Conservation (phyloP, 2,888 invertebrate species). For the Druceiella hillmani region DNA sequence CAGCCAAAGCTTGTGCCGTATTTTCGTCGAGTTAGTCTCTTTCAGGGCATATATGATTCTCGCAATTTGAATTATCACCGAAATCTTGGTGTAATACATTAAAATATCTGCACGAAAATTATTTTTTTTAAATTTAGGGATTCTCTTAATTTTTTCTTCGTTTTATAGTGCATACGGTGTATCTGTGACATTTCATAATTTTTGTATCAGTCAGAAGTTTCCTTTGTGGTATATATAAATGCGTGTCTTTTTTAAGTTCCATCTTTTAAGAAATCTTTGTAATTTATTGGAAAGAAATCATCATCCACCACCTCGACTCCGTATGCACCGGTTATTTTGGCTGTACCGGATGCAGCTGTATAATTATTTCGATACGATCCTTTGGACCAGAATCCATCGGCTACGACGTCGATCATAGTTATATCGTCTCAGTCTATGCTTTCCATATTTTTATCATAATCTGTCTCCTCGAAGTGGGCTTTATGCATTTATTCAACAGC, state of each 20-base stretch:
- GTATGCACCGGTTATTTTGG: slow-evolving; percentile 6
- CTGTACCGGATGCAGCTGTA: slow-evolving; percentile 8
- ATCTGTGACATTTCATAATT: too few species aligned
- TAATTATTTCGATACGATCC: slow-evolving; percentile 7
- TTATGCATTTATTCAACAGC: slow-evolving; percentile 6
- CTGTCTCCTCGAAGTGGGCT: slow-evolving; percentile 1
- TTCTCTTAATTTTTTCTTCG: slow-evolving; percentile 3
- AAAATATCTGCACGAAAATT: too few species aligned
- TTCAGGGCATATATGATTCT: slow-evolving; percentile 11
- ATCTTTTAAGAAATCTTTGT: too few species aligned
- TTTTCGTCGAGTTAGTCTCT: slow-evolving; percentile 7
- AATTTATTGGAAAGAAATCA: slow-evolving; percentile 4
- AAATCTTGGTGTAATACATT: slow-evolving; percentile 8
- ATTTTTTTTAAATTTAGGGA: slow-evolving; percentile 2
- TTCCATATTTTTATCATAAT: slow-evolving; percentile 4
- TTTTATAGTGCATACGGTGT: slow-evolving; percentile 1
- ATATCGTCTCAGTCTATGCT: slow-evolving; percentile 2
- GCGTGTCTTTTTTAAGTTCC: too few species aligned
- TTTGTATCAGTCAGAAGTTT: too few species aligned
- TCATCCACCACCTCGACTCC: slow-evolving; percentile 5
- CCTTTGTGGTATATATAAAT: too few species aligned
- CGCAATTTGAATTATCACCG: slow-evolving; percentile 9
- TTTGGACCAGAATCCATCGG: slow-evolving; percentile 7
- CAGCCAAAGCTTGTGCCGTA: too few species aligned
- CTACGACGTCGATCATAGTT: too few species aligned